Evolutionary conservation across 2,113 vertebrate species (phyloP).

Genomic region (Ondatra zibethicus): DNA sequence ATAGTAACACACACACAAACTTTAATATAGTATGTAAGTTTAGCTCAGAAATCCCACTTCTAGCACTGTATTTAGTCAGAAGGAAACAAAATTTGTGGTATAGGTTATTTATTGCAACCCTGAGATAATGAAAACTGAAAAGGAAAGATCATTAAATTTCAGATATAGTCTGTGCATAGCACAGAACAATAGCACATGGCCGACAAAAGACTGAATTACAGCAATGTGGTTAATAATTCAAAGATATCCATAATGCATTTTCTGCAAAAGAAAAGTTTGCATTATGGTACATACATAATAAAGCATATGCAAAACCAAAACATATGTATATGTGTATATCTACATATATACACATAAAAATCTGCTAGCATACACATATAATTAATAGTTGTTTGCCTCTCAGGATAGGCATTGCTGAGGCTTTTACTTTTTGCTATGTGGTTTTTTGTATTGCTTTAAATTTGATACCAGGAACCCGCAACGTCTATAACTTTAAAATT

Average conservation of each 20-base stretch:
- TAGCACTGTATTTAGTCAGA: not conserved
- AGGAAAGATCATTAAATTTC: conserved; percentile 2
- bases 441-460: not conserved
- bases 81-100: not conserved
- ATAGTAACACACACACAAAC: not conserved
- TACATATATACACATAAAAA: not conserved
- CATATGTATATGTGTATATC: not conserved
- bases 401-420: not conserved
- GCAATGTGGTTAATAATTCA: conserved; percentile 34
- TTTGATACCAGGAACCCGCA: not conserved
- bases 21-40: not conserved
- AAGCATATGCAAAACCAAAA: conserved; percentile 28
- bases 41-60: conserved; percentile 11
- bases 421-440: conserved; percentile 3
- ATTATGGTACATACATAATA: not conserved
- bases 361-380: not conserved
- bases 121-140: conserved; percentile 34
- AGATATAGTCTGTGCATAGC: not conserved
- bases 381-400: not conserved
- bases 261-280: conserved; percentile 12
- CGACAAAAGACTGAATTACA: conserved; percentile 17
- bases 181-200: not conserved
- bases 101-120: conserved; percentile 11
- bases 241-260: conserved; percentile 26
- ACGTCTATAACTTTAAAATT: not conserved